These are phyloP conservation scores for Esox niger DNA, from an alignment of 2,113 vertebrate genomes.

Conservation along the genomic window DNA sequence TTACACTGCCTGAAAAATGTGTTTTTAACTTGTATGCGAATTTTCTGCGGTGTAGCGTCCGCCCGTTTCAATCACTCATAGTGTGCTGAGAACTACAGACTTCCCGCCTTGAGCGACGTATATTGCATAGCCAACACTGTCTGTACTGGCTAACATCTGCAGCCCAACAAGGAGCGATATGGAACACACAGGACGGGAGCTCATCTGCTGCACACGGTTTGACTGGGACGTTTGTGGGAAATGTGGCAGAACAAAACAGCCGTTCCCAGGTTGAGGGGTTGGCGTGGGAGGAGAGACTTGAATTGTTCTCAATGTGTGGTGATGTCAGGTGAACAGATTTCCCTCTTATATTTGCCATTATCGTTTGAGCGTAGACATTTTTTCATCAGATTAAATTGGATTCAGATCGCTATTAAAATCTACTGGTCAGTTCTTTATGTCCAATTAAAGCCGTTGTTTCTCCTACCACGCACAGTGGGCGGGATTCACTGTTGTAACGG, in stretches of 20 bases:
- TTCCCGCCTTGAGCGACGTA: slow-evolving; percentile 62
- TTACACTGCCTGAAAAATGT: slow-evolving; percentile 63
- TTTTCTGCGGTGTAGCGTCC: slow-evolving; percentile 48
- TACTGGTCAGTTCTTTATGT: background rate
- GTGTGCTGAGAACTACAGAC: slow-evolving; percentile 36
- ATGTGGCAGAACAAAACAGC: background rate
- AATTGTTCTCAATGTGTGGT: background rate
- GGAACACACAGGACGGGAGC: slow-evolving; percentile 56
- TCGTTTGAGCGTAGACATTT: no score
- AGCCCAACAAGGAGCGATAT: slow-evolving; percentile 53
- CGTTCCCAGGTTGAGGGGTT: background rate
- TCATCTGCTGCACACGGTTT: slow-evolving; percentile 46
- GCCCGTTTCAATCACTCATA: slow-evolving; percentile 33
- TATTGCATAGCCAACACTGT: slow-evolving; percentile 46
- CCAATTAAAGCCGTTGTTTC: no score
- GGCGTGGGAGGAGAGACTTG: background rate
- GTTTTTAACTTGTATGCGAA: slow-evolving; percentile 64
- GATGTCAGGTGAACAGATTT: slow-evolving; percentile 25
- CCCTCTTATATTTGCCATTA: slow-evolving; percentile 20
- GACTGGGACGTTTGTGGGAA: slow-evolving; percentile 18
- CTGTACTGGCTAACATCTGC: slow-evolving; percentile 51
- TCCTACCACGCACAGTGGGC: slow-evolving; percentile 1
- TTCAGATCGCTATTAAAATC: background rate
- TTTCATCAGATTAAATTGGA: no score
- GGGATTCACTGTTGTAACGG: background rate